phyloP scores from a whole-genome alignment of 2,797 vertebrate genomes.

The Carduelis carduelis region DNA sequence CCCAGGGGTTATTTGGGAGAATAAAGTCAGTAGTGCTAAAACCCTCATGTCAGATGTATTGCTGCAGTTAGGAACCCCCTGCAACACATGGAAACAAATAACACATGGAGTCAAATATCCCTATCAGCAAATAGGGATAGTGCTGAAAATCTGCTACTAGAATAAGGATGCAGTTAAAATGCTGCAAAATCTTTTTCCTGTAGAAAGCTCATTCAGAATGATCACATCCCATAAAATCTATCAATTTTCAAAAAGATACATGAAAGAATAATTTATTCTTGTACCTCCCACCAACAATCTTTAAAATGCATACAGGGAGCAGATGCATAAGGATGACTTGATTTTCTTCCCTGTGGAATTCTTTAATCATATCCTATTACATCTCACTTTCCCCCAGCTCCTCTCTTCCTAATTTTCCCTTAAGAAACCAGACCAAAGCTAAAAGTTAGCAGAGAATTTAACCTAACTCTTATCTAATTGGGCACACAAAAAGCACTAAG shows the following conservation, averaged over 20 bases:
- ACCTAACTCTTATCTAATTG: background rate
- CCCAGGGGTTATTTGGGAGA: background rate
- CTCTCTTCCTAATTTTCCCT: background rate
- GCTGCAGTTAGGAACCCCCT: background rate
- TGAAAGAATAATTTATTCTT: background rate
- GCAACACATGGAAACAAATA: background rate
- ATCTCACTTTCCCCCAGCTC: background rate
- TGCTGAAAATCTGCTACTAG: background rate
- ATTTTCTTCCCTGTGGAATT: background rate
- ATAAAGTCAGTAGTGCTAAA: background rate
- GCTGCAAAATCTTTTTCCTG: background rate
- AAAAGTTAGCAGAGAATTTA: background rate
- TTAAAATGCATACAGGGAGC: background rate
- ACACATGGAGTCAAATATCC: background rate
- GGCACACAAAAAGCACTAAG: background rate
- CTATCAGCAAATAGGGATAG: fast-evolving
- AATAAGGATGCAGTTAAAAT: background rate
- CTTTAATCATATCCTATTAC: background rate
- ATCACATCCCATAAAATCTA: background rate
- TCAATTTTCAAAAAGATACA: background rate
- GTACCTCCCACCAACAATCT: background rate
- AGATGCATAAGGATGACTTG: background rate
- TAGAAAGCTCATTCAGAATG: background rate
- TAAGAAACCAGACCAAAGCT: background rate
- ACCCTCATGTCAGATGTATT: background rate